Evolutionary conservation across 2,888 invertebrate species (phyloP).

Genomic region (Limnephilus lunatus): DNA sequence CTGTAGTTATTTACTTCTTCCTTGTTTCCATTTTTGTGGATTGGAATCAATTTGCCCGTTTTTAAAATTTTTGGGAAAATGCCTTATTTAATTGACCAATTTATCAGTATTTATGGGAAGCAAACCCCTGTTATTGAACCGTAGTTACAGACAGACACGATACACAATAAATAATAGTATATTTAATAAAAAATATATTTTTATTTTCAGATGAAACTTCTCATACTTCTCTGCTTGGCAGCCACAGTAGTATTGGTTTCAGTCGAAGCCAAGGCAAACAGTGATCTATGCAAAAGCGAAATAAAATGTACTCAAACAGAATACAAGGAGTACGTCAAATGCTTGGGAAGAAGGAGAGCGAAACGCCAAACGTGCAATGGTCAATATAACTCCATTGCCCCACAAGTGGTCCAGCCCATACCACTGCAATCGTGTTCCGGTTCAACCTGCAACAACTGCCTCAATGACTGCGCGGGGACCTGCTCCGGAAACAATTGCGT

Average conservation of each 20-base stretch:
- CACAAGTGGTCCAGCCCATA: slow-evolving; percentile 44
- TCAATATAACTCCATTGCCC: slow-evolving; percentile 26
- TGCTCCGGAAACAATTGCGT: slow-evolving; percentile 53
- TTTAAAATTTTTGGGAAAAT: no score
- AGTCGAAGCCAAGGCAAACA: neutral
- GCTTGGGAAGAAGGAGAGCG: slow-evolving; percentile 50
- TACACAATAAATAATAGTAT: no score
- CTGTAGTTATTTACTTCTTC: no score
- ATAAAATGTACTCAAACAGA: slow-evolving; percentile 59
- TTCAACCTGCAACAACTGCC: neutral
- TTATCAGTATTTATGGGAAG: no score
- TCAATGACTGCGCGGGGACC: slow-evolving; percentile 50
- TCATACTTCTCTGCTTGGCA: slow-evolving; percentile 10
- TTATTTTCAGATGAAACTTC: slow-evolving; percentile 57
- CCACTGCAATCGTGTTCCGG: neutral
- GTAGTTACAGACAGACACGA: no score
- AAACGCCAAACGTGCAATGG: slow-evolving; percentile 58
- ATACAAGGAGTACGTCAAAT: slow-evolving; percentile 56
- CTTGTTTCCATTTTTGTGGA: no score
- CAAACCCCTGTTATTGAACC: no score
- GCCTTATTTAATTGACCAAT: no score
- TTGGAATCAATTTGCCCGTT: no score
- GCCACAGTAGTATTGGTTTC: neutral
- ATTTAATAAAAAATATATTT: neutral
- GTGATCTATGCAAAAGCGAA: neutral